Conservation (phyloP, 2,888 invertebrate genomes). For the Phasia obesa region DNA sequence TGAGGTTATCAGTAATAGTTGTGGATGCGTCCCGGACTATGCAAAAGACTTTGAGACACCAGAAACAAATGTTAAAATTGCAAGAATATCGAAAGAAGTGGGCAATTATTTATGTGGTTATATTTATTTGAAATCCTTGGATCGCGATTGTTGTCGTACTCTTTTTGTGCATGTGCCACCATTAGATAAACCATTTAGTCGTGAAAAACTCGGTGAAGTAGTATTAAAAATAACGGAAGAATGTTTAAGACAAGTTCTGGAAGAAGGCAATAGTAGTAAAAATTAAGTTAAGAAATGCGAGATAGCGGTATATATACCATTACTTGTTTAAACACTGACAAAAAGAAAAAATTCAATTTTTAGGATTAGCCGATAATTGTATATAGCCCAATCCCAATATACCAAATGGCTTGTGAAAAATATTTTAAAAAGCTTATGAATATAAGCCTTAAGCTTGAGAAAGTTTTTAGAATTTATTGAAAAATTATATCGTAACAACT, state of each 20-base stretch:
- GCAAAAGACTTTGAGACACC: background rate
- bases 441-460: too few relatives aligned
- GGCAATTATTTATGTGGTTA: conserved; percentile 90
- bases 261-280: conserved; percentile 44
- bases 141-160: conserved; percentile 84
- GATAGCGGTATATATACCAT: background rate
- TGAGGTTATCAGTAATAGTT: conserved; percentile 76
- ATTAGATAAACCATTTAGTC: conserved; percentile 85
- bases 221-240: conserved; percentile 78
- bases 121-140: conserved; percentile 88
- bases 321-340: too few relatives aligned
- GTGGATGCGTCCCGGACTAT: conserved; percentile 73
- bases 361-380: too few relatives aligned
- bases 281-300: conserved; percentile 1
- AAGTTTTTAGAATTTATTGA: too few relatives aligned
- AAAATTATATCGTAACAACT: too few relatives aligned
- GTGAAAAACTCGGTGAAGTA: conserved; percentile 84
- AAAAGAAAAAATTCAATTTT: too few relatives aligned
- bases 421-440: too few relatives aligned
- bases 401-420: too few relatives aligned
- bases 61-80: conserved; percentile 49
- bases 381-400: too few relatives aligned
- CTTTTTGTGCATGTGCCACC: conserved; percentile 92
- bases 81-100: conserved; percentile 77
- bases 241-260: conserved; percentile 78